Conservation (phyloP, 2,113 vertebrate genomes). For the Xiphophorus maculatus region DNA sequence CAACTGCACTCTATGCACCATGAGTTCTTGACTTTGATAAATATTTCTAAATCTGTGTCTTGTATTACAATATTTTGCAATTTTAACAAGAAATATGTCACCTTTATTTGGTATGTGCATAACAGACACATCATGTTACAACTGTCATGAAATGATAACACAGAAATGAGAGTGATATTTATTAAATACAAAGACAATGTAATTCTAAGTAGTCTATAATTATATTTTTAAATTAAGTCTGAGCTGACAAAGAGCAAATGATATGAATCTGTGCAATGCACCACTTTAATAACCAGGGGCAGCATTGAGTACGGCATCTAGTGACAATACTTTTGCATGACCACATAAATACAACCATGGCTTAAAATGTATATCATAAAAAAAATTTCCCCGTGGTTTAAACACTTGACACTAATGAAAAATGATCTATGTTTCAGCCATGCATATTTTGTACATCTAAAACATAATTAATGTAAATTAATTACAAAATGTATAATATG, state of each 20-base stretch:
- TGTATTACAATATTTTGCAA: not conserved
- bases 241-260: slow-evolving; percentile 75
- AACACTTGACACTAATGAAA: not conserved
- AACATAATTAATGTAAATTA: not conserved
- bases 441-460: not conserved
- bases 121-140: slow-evolving; percentile 21
- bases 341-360: slow-evolving; percentile 1
- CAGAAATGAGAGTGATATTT: slow-evolving; percentile 47
- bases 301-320: slow-evolving; percentile 58
- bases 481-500: not conserved
- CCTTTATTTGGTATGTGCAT: not conserved
- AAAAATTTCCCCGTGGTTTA: not conserved
- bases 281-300: slow-evolving; percentile 58
- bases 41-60: not conserved
- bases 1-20: not conserved
- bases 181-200: slow-evolving; percentile 70
- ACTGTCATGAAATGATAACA: slow-evolving; percentile 14
- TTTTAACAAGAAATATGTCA: not conserved
- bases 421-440: not conserved
- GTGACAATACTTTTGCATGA: slow-evolving; percentile 67
- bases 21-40: not conserved
- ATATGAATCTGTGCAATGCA: slow-evolving; percentile 65
- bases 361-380: not conserved
- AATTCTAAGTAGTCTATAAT: slow-evolving; percentile 79
- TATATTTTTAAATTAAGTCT: slow-evolving; percentile 75